Evolutionary conservation across 2,113 vertebrate genomes (phyloP).

Genomic region (Zapornia atra): DNA sequence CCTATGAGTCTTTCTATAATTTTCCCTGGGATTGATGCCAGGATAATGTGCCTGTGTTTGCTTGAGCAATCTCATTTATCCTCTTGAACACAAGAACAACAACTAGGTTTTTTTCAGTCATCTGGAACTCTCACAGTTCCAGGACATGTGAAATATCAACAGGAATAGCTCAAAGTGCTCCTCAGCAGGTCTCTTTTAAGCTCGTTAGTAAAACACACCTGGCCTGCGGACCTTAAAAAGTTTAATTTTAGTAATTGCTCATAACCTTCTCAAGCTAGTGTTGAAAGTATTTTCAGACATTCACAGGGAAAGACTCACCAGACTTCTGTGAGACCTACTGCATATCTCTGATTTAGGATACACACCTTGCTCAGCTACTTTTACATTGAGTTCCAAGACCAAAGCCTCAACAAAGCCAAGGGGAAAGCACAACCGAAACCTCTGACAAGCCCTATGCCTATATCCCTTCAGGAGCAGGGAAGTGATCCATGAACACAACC

Average conservation of each 20-base stretch:
- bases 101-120: neutral
- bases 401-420: neutral
- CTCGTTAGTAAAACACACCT: neutral
- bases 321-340: neutral
- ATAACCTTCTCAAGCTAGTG: neutral
- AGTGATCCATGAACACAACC: accelerated
- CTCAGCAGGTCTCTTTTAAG: neutral
- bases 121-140: neutral
- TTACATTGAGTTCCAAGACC: neutral
- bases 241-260: neutral
- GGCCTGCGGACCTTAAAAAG: neutral
- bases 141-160: neutral
- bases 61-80: neutral
- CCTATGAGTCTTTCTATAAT: neutral
- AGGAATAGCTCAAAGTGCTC: neutral
- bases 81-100: neutral
- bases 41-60: neutral
- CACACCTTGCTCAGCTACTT: neutral
- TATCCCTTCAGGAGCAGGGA: neutral
- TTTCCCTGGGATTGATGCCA: neutral
- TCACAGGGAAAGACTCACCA: neutral
- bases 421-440: neutral
- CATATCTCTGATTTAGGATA: neutral
- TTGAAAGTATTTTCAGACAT: neutral
- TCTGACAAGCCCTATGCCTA: neutral